These are phyloP conservation scores for Drosophila punjabiensis DNA, from an alignment of 1,140 invertebrate species.

Conservation along the genomic window DNA sequence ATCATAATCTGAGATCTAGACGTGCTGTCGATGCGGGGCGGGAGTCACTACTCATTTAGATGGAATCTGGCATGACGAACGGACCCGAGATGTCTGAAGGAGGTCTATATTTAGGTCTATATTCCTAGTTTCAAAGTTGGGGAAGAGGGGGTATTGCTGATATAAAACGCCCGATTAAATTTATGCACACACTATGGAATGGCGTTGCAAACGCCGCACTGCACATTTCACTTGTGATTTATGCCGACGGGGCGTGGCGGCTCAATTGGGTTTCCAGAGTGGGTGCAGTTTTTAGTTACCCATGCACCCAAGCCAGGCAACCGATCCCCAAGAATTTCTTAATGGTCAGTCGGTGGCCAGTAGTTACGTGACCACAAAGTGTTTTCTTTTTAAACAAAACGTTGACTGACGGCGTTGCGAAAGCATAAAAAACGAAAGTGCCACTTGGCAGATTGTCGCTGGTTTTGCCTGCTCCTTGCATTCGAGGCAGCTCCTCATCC, in stretches of 20 bases:
- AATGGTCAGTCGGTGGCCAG: constrained; percentile 56
- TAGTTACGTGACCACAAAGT: constrained; percentile 66
- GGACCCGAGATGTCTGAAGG: constrained; percentile 12
- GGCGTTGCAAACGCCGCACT: constrained; percentile 34
- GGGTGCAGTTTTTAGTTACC: constrained; percentile 28
- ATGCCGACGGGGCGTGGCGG: constrained; percentile 57
- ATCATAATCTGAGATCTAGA: constrained; percentile 40
- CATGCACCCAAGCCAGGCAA: not conserved
- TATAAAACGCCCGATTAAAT: constrained; percentile 69
- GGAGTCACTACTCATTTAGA: constrained; percentile 28
- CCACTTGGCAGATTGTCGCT: constrained; percentile 46
- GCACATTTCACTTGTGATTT: constrained; percentile 75
- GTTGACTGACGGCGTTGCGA: constrained; percentile 39
- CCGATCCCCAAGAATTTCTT: constrained; percentile 64
- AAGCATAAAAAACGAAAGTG: constrained; percentile 69
- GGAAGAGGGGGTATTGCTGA: constrained; percentile 25
- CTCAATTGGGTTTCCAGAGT: constrained; percentile 37
- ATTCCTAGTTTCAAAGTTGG: constrained; percentile 31
- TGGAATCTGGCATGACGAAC: constrained; percentile 49
- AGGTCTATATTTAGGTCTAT: constrained; percentile 51
- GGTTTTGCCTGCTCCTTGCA: constrained; percentile 46
- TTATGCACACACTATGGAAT: constrained; percentile 57
- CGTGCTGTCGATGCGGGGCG: constrained; percentile 40
- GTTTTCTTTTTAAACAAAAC: constrained; percentile 33
- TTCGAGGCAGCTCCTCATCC: constrained; percentile 24